Evolutionary conservation across 2,797 vertebrate species (phyloP), one percentile per base, ranked within the genome.

Genomic region (Gastrophryne carolinensis): DNA sequence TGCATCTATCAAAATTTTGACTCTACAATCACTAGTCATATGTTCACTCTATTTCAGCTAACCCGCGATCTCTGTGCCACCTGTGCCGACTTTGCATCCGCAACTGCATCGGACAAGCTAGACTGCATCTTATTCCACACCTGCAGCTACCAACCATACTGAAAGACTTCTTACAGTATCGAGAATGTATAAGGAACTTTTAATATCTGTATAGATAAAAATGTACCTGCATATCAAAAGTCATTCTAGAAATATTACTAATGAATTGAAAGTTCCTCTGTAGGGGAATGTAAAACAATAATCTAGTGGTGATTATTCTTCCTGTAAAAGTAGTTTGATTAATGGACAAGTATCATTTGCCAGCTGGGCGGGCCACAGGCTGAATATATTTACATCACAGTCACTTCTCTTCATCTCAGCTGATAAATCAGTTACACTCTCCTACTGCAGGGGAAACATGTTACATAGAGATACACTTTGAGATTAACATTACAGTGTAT

Each of bases 81-180:
- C 86, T 96, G 41, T 99, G 96, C 78, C 91, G 96, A 76, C 92
- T 96, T 61, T 75, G 89, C 81, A 95, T 98, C 87, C 89, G 96
- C 78, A 91, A 79, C 70, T 93, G 85, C 65, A 83, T 98, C 4
- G 95, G 96, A 74, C 90, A 90, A 30, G 82, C 92, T 35, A 87
- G 95, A 75, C 87, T 98, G 26, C 93, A 94, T 74, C 93, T 97
- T 27, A 87, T 99, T 54, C 89, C 91, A 52, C 92, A 94, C 63
- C 93, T 98, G 7, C 95, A 95, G 69, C 71, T 99, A 79, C 97
- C 96, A 62, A 93, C 84, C 11, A 81, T 93, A 57, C 82, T 99
- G 77, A 93, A 91, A 86, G 90, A 86, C 80, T 98, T 94, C 90
- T 87, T 99, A 67, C 94, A 94, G 82, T 95, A 97, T 79, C 91